Conservation (phyloP, 2,888 invertebrate species). For the Liodrosophila aerea region DNA sequence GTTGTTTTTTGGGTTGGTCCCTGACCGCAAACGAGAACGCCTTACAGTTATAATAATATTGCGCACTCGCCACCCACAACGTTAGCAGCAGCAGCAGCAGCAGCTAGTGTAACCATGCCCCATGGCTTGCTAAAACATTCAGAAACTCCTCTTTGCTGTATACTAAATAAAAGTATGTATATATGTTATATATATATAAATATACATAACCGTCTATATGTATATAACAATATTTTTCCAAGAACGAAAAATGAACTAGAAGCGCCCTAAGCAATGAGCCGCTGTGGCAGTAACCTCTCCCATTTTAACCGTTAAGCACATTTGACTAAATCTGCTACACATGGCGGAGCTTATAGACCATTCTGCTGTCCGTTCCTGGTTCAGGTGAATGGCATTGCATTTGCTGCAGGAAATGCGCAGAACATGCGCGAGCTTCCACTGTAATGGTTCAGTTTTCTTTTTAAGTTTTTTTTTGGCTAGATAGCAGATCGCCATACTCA, state of each 20-base stretch:
- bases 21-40: slow-evolving; percentile 71
- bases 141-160: slow-evolving; percentile 66
- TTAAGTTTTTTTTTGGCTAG: slow-evolving; percentile 41
- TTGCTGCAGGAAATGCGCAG: slow-evolving; percentile 69
- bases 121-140: slow-evolving; percentile 43
- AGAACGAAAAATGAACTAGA: slow-evolving; percentile 78
- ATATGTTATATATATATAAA: slow-evolving; percentile 3
- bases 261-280: slow-evolving; percentile 63
- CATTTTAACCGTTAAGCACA: slow-evolving; percentile 78
- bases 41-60: slow-evolving; percentile 74
- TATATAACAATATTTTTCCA: slow-evolving; percentile 75
- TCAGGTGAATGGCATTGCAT: slow-evolving; percentile 54
- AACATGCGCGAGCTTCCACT: slow-evolving; percentile 63
- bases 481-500: slow-evolving; percentile 68
- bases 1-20: slow-evolving; percentile 61
- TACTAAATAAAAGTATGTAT: slow-evolving; percentile 12
- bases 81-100: slow-evolving; percentile 19
- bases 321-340: slow-evolving; percentile 77
- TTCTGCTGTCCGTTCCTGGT: slow-evolving; percentile 7
- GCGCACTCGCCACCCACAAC: slow-evolving; percentile 77
- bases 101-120: slow-evolving; percentile 37
- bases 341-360: slow-evolving; percentile 48
- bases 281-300: slow-evolving; percentile 61
- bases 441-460: slow-evolving; percentile 49
- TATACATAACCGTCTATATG: no score